Base-by-base conservation (phyloP, 2,888 invertebrate species). In the Lysandra coridon region DNA sequence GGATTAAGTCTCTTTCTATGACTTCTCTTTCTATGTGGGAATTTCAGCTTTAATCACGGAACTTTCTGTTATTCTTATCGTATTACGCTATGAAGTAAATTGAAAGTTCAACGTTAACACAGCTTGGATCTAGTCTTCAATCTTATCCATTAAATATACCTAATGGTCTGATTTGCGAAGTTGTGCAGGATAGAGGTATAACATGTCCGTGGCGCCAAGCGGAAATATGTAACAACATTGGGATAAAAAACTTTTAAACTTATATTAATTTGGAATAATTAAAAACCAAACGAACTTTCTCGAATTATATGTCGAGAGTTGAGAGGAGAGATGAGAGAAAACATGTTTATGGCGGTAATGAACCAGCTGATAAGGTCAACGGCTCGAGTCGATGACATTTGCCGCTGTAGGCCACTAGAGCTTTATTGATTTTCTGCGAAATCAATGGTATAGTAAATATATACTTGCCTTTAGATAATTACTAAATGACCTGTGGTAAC, bases 281-380 rank as follows among this genome's bases (percentile, higher is more conserved):
- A 62, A 62, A 62, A 4, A 62, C 23, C 4, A 7, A n/a, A n/a
- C 6, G 14, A 62, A 2, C 10, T 49, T 17, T 62, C 23, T 62
- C n/a, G 6, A n/a, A 62, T 62, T n/a, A 6, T n/a, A 4, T 62
- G 60, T 62, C 6, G n/a, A 62, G 23, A n/a, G n/a, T 23, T 62
- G 53, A 57, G 53, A 57, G 53, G 64, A 64, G 30, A 64, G 62
- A 64, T 64, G 30, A 64, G 64, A 64, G 69, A 69, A 69, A 69
- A 30, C 69, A 37, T 30, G 14, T 69, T 69, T 5, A 14, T 17
- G 69, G 14, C 69, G 69, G 14, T 69, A 69, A 69, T 69, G 69
- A 69, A 69, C 64, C 33, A 14, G 33, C 69, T 69, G 69, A 69
- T 69, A 69, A 69, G 69, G 69, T 69, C 69, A 69, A 5, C 23